Conservation (phyloP, 2,888 invertebrate species). For the Elysia crispata region DNA sequence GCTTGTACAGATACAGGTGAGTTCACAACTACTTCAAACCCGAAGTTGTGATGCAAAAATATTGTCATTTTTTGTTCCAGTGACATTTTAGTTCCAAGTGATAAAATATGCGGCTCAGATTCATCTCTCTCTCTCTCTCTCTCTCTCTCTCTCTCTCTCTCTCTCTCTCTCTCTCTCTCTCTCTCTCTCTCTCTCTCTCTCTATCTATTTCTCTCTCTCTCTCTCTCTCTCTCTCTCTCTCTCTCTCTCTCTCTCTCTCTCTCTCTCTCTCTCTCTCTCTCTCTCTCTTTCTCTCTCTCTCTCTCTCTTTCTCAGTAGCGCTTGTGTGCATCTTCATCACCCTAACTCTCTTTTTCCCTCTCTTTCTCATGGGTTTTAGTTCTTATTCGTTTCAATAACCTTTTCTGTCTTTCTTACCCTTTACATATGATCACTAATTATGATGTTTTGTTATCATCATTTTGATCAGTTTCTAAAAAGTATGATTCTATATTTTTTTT, state of each 20-base stretch:
- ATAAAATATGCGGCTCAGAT: neutral
- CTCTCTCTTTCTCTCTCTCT: neutral
- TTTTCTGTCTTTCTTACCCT: no score
- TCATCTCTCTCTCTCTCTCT: slow-evolving; percentile 27
- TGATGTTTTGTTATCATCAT: no score
- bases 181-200: slow-evolving; percentile 12
- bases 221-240: slow-evolving; percentile 7
- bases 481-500: no score
- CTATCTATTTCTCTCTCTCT: neutral
- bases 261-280: neutral
- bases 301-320: neutral
- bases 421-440: no score
- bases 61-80: neutral
- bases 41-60: neutral
- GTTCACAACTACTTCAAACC: slow-evolving; percentile 17
- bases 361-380: no score
- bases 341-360: neutral
- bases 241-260: slow-evolving; percentile 16
- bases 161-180: slow-evolving; percentile 26
- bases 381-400: no score
- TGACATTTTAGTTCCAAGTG: neutral
- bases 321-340: neutral
- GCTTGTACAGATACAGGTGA: slow-evolving; percentile 76
- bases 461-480: no score
- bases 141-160: slow-evolving; percentile 16